Evolutionary conservation across 1,140 invertebrate genomes (phyloP), one percentile per base, ranked within the genome.

Genomic region (Cyclina sinensis): DNA sequence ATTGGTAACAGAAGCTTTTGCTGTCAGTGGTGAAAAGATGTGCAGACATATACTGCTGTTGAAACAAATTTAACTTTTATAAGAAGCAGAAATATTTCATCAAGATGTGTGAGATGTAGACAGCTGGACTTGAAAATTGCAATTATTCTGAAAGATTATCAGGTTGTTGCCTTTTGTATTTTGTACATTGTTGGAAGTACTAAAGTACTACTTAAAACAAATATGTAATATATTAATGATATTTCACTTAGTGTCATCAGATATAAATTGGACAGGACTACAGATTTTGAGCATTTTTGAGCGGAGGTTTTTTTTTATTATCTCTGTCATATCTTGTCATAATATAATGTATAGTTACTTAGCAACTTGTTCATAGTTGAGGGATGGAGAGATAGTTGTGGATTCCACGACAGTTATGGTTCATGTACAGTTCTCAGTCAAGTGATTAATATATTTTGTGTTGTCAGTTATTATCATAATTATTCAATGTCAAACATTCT

Each of bases 241-340:
- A 37, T 70, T 39, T 39, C 12, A 37, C 21, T 39, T 48, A n/a
- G 27, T 76, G 39, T 43, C 35, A 65, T 70, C 65, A 70, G 16
- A 37, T 37, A 9, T 7, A 39, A 37, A 39, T 37, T 16, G 3
- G 24, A 18, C 35, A 18, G 7, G 27, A 14, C 35, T 62, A 37
- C 79, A 81, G 57, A 65, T 81, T 57, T 81, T 81, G 79, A 21
- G 39, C 39, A 81, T 81, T 62, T 62, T 62, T 65, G 79, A 83
- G 81, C 30, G 65, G 59, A 65, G 81, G 54, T 54, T 35, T 78
- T 78, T 65, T 5, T 46, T 48, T 30, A 43, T 70, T 12, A 65
- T 80, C 78, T 83, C 70, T 83, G 59, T 83, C 81, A 70, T 46
- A 32, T 83, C 59, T 83, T 83, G 81, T 83, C 81, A 83, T 83